Conservation (phyloP, 2,797 vertebrate genomes). For the Apogon talboti region DNA sequence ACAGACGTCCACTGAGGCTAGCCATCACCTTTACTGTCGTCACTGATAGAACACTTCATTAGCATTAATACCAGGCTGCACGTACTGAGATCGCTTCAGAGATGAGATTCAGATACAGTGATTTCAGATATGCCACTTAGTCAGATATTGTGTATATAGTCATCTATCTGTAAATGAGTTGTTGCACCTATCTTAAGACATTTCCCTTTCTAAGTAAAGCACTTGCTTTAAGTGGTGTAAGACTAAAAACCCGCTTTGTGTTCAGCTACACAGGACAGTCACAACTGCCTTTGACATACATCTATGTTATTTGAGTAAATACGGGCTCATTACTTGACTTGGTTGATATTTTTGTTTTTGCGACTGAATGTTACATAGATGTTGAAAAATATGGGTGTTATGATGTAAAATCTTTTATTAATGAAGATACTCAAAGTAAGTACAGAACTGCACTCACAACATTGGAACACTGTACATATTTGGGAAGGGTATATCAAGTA, state of each 20-base stretch:
- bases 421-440: not conserved
- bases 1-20: slow-evolving; percentile 70
- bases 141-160: slow-evolving; percentile 2
- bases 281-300: slow-evolving; percentile 16
- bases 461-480: not conserved
- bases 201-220: slow-evolving; percentile 23
- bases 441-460: not conserved
- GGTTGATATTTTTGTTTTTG: not conserved
- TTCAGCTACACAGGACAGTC: slow-evolving; percentile 18
- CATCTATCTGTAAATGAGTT: slow-evolving; percentile 30
- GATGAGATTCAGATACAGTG: slow-evolving; percentile 25
- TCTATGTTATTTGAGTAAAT: slow-evolving; percentile 38
- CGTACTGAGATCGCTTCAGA: slow-evolving; percentile 45
- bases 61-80: slow-evolving; percentile 64
- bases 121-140: slow-evolving; percentile 1
- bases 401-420: not conserved
- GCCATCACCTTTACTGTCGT: slow-evolving; percentile 71
- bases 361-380: slow-evolving; percentile 9
- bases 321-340: slow-evolving; percentile 52
- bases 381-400: not conserved
- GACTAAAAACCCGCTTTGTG: slow-evolving; percentile 37
- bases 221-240: slow-evolving; percentile 46
- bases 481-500: not conserved
- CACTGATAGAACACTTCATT: slow-evolving; percentile 59
- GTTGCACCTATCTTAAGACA: slow-evolving; percentile 27